Evolutionary conservation across 2,113 vertebrate genomes (phyloP), one percentile per base, ranked within the genome.

Genomic region (Tricholaema leucomelas): DNA sequence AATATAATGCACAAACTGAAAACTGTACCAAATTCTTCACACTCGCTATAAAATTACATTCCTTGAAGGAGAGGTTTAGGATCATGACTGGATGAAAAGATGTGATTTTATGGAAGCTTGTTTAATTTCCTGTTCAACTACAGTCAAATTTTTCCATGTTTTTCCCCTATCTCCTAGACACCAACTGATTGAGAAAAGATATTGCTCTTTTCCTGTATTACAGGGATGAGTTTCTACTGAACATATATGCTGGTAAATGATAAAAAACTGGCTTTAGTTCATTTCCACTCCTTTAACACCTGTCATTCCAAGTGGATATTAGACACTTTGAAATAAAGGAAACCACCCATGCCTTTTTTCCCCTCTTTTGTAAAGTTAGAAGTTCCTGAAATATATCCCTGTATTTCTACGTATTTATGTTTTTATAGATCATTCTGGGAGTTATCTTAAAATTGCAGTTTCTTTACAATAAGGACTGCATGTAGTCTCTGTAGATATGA

Each of bases 211-310:
- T 76, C 6, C 59, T 50, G 2, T 50, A 5, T 46, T 76, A 38
- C 7, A 35, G 3, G 6, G 9, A 64, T 42, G 50, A 24, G 3
- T 71, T 12, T 2, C 40, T 82, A 20, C 3, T 73, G n/a, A 31
- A 21, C 11, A 7, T 44, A 8, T 46, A 40, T 36, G 27, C 6
- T 66, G 33, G 19, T 46, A 21, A 12, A 77, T 9, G 5, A n/a
- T 40, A 58, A 46, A 7, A 21, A 3, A 0, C 0, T 58, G 2
- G 48, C 6, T 66, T 71, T 31, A 3, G 3, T 38, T 9, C 3
- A 4, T 66, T 81, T 71, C 33, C 3, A 28, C 10, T 38, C 8
- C 24, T 60, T 56, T 21, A 14, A 36, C 12, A 28, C 4, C 38
- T 56, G 15, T 3, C 63, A 71, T 56, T 74, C 12, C 27, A 15